A percentile compares a stretch with the other conserved stretches of the same genome.
Conservation (phyloP, 2,113 vertebrate genomes). For the Gulo gulo region DNA sequence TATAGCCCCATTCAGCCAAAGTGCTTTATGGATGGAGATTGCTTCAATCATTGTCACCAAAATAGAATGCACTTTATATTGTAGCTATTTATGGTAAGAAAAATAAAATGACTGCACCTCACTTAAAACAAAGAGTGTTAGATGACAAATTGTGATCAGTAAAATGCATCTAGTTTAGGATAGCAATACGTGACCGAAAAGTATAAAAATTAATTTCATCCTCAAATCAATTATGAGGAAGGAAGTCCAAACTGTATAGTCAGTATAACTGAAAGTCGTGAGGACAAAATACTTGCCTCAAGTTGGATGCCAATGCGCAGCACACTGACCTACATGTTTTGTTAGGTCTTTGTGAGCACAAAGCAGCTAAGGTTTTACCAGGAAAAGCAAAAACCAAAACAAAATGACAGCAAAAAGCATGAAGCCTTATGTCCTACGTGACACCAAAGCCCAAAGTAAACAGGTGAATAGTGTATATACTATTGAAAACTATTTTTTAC, state of each 20-base stretch:
- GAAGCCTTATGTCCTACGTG: background rate
- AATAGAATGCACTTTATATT: background rate
- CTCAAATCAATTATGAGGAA: conserved; percentile 48
- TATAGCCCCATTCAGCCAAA: conserved; percentile 33
- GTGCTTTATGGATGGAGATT: conserved; percentile 20
- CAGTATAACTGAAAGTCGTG: background rate
- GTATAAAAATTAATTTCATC: conserved; percentile 46
- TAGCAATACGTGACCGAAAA: conserved; percentile 17
- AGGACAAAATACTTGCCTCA: background rate
- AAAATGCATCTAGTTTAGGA: conserved; percentile 30
- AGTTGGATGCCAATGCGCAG: background rate
- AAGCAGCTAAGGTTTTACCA: background rate
- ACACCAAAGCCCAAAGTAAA: background rate
- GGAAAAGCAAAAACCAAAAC: background rate
- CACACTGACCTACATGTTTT: background rate
- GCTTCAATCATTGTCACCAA: conserved; percentile 23
- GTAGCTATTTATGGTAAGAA: background rate
- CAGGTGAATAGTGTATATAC: background rate
- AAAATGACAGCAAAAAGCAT: background rate
- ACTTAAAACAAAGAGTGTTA: conserved; percentile 7
- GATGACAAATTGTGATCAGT: conserved; percentile 31
- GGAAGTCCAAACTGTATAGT: background rate
- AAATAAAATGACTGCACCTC: conserved; percentile 14
- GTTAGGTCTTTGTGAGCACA: background rate
- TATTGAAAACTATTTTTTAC: background rate